Percentiles rank a stretch among this genome's conserved stretches.
Conservation (phyloP, 37 sponge, comb jelly and placozoan genomes). For the Mnemiopsis leidyi region DNA sequence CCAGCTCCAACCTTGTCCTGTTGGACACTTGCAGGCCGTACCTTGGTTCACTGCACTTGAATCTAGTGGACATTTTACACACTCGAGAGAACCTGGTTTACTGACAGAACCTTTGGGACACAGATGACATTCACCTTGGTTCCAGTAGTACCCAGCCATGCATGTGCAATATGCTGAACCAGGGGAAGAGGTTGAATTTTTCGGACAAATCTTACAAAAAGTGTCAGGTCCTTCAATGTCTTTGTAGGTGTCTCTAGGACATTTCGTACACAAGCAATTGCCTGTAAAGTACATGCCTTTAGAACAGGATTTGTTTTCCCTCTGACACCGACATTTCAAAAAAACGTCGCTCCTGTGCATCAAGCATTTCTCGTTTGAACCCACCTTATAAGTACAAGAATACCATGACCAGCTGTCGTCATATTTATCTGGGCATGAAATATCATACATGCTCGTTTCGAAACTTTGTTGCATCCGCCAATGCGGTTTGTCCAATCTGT, state of each 20-base stretch:
- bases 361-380: too few species aligned
- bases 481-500: too few species aligned
- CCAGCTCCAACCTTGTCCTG: not conserved
- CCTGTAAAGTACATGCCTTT: not conserved
- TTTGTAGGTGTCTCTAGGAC: not conserved
- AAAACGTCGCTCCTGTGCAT: too few species aligned
- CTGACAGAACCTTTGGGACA: not conserved
- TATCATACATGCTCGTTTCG: too few species aligned
- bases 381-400: too few species aligned
- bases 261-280: not conserved
- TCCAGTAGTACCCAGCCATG: not conserved
- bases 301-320: too few species aligned
- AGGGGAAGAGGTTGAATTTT: not conserved
- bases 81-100: not conserved
- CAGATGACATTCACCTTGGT: not conserved
- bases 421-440: too few species aligned
- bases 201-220: not conserved
- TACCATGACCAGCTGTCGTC: too few species aligned
- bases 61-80: not conserved
- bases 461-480: too few species aligned
- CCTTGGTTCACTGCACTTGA: not conserved
- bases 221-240: not conserved
- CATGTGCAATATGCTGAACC: not conserved
- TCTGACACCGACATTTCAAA: too few species aligned
- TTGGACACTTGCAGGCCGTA: not conserved